phyloP scores from a whole-genome alignment of 1,140 invertebrate species.

The Leptinotarsa defecta region DNA sequence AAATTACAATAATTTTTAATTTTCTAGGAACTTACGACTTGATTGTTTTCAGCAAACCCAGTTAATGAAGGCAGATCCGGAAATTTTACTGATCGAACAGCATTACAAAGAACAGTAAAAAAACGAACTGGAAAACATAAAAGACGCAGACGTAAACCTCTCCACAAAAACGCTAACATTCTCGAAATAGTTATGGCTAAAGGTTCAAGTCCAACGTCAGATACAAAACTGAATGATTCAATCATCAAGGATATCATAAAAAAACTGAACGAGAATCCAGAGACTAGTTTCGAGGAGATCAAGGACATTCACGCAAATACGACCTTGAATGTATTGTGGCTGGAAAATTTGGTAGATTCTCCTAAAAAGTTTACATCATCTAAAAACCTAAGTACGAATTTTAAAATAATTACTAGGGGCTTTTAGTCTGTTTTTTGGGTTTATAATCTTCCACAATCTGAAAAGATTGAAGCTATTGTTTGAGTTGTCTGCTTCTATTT shows the following conservation, averaged over 20 bases:
- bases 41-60: too few species aligned
- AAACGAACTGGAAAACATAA: constrained; percentile 3
- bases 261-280: constrained; percentile 10
- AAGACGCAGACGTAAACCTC: not conserved
- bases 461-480: too few species aligned
- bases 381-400: too few species aligned
- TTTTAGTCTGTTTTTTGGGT: too few species aligned
- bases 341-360: not conserved
- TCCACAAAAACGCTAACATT: not conserved
- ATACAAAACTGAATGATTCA: not conserved
- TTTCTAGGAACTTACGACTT: too few species aligned
- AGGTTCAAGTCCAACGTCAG: not conserved
- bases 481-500: too few species aligned
- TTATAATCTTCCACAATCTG: too few species aligned
- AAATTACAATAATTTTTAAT: too few species aligned
- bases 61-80: not conserved
- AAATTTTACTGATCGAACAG: not conserved
- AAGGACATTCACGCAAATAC: not conserved
- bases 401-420: too few species aligned
- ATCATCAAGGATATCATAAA: not conserved
- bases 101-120: not conserved
- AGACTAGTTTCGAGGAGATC: constrained; percentile 8
- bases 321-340: not conserved
- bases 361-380: too few species aligned
- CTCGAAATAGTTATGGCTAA: not conserved